Conservation (phyloP, 2,888 invertebrate species). For the Tillus elongatus region DNA sequence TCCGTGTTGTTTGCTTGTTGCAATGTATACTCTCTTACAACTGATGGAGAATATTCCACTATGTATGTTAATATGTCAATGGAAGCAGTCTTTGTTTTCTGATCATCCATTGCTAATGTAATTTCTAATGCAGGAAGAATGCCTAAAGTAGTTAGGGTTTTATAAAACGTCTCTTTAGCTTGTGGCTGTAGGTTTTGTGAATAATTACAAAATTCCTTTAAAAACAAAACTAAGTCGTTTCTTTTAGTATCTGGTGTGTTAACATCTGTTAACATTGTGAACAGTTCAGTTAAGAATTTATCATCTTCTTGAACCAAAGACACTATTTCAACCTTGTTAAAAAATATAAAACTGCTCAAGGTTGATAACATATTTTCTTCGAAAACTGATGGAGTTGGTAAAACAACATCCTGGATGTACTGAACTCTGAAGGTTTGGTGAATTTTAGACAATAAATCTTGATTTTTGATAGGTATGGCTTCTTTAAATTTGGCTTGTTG, state of each 20-base stretch:
- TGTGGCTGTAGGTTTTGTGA: constrained; percentile 97
- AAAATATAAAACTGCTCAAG: constrained; percentile 97
- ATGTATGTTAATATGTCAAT: constrained; percentile 97
- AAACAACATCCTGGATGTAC: constrained; percentile 97
- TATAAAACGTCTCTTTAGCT: constrained; percentile 95
- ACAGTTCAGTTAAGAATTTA: constrained; percentile 89
- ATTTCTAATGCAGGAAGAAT: constrained; percentile 85
- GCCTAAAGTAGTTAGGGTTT: constrained; percentile 81
- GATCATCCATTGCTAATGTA: constrained; percentile 84
- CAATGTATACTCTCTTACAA: constrained; percentile 92
- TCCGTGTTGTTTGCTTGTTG: constrained; percentile 85
- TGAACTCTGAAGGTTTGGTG: constrained; percentile 99
- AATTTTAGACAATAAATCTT: constrained; percentile 92
- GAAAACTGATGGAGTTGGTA: constrained; percentile 97
- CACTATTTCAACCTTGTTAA: constrained; percentile 99
- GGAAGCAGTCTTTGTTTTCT: constrained; percentile 90
- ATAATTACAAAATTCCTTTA: constrained; percentile 99
- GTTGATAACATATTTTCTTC: constrained; percentile 98
- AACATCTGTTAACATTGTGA: constrained; percentile 85
- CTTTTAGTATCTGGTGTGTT: constrained; percentile 76
- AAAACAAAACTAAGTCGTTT: constrained; percentile 89
- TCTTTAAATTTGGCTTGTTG: constrained; percentile 87
- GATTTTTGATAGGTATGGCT: constrained; percentile 91
- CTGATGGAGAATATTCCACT: constrained; percentile 95
- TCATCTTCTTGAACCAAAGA: constrained; percentile 97